Conservation (phyloP, 1,140 invertebrate genomes). For the Drosophila grimshawi region DNA sequence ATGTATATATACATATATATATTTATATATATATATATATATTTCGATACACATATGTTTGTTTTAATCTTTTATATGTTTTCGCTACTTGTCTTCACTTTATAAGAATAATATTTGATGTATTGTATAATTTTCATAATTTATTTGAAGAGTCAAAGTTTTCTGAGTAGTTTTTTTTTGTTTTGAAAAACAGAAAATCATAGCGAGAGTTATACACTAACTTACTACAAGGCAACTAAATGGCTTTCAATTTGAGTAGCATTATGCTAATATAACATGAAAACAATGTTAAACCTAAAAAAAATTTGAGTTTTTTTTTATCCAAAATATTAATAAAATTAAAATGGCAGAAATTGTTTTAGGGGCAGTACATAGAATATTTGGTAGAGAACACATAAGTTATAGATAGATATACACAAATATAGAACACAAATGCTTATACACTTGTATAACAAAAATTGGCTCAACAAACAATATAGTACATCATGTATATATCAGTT, state of each 20-base stretch:
- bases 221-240: conserved; percentile 84
- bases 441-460: conserved; percentile 57
- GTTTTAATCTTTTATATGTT: conserved; percentile 33
- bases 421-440: conserved; percentile 32
- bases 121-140: conserved; percentile 63
- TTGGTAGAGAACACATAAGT: conserved; percentile 49
- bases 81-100: conserved; percentile 60
- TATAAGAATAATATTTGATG: conserved; percentile 73
- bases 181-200: conserved; percentile 54
- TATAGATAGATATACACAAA: conserved; percentile 17
- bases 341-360: conserved; percentile 67
- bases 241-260: conserved; percentile 72
- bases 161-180: conserved; percentile 20
- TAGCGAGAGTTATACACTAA: conserved; percentile 65
- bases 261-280: conserved; percentile 45
- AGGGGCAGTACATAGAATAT: conserved; percentile 58
- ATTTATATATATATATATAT: conserved; percentile 67
- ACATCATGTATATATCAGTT: conserved; percentile 18
- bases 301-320: conserved; percentile 36
- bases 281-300: conserved; percentile 44
- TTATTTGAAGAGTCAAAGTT: conserved; percentile 52
- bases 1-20: conserved; percentile 72
- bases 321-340: conserved; percentile 30
- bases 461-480: conserved; percentile 64
- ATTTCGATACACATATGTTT: conserved; percentile 24